These are phyloP conservation scores for Balaeniceps rex DNA, from an alignment of 2,113 vertebrate genomes.

Conservation along the genomic window DNA sequence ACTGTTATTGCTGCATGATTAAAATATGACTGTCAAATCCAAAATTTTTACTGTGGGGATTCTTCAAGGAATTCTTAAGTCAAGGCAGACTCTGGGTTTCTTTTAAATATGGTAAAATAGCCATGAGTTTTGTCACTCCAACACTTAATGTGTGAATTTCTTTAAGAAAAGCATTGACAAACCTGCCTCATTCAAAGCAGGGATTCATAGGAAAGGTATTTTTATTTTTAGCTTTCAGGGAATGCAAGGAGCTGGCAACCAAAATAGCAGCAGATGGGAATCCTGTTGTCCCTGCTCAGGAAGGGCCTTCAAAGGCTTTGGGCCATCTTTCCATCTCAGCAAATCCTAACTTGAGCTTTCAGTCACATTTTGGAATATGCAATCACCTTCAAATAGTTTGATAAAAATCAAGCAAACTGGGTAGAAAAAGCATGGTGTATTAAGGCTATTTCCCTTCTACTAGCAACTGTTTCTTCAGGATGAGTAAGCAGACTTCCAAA, in stretches of 20 bases:
- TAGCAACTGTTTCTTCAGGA: neutral
- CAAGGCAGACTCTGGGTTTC: neutral
- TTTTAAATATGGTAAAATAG: neutral
- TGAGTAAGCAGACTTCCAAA: neutral
- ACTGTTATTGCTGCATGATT: neutral
- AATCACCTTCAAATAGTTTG: neutral
- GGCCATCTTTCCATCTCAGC: neutral
- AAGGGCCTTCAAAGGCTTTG: neutral
- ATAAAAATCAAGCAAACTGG: neutral
- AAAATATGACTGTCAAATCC: neutral
- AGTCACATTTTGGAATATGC: neutral
- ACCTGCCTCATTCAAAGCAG: neutral
- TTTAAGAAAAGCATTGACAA: neutral
- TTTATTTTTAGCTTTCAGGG: neutral
- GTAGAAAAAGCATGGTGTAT: neutral
- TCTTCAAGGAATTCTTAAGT: neutral
- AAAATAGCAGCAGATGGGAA: neutral
- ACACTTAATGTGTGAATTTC: neutral
- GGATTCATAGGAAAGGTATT: neutral
- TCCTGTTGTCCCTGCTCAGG: neutral
- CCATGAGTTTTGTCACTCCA: neutral
- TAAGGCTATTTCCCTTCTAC: neutral
- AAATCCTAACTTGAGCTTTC: neutral
- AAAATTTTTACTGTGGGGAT: neutral
- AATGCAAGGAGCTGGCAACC: neutral